Evolutionary conservation across 2,888 invertebrate species (phyloP).

Genomic region (Heterodera filipjevi): DNA sequence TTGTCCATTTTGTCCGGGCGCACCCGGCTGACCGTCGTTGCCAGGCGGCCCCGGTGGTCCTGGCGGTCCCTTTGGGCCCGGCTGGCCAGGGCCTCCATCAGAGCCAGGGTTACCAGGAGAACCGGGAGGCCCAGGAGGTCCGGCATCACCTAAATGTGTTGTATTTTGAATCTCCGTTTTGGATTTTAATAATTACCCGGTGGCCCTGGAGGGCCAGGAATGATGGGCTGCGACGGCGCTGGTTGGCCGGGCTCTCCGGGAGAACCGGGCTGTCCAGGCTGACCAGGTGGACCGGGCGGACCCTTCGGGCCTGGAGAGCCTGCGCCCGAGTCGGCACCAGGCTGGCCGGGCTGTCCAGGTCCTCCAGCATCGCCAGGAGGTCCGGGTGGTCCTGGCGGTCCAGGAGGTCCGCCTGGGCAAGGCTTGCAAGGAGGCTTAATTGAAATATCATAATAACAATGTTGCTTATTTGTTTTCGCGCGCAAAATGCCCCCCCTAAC

Average conservation of each 20-base stretch:
- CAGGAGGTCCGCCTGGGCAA: slow-evolving; percentile 61
- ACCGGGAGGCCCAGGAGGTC: slow-evolving; percentile 57
- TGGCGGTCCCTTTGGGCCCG: slow-evolving; percentile 37
- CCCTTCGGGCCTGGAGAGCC: slow-evolving; percentile 45
- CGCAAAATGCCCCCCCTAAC: too few relatives aligned
- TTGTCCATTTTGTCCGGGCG: slow-evolving; percentile 32
- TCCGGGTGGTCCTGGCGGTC: slow-evolving; percentile 59
- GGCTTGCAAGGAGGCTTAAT: slow-evolving; percentile 47
- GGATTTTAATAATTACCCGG: slow-evolving; percentile 17
- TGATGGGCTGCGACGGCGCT: slow-evolving; percentile 39
- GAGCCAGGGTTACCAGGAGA: slow-evolving; percentile 50
- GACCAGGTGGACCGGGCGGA: slow-evolving; percentile 54
- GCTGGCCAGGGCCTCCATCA: slow-evolving; percentile 35
- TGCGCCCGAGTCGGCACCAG: slow-evolving; percentile 53
- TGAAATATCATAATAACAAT: not conserved
- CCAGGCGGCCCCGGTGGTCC: slow-evolving; percentile 51
- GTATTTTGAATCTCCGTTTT: not conserved
- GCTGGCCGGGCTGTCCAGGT: slow-evolving; percentile 53
- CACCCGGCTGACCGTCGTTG: slow-evolving; percentile 39
- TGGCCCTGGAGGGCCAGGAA: slow-evolving; percentile 37
- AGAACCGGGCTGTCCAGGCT: slow-evolving; percentile 49
- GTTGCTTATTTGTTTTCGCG: not conserved
- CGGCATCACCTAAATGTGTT: slow-evolving; percentile 44
- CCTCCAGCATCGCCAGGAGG: slow-evolving; percentile 51
- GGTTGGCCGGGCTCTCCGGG: slow-evolving; percentile 26